Conservation (phyloP, 2,888 invertebrate species). For the Diarsia rubi region DNA sequence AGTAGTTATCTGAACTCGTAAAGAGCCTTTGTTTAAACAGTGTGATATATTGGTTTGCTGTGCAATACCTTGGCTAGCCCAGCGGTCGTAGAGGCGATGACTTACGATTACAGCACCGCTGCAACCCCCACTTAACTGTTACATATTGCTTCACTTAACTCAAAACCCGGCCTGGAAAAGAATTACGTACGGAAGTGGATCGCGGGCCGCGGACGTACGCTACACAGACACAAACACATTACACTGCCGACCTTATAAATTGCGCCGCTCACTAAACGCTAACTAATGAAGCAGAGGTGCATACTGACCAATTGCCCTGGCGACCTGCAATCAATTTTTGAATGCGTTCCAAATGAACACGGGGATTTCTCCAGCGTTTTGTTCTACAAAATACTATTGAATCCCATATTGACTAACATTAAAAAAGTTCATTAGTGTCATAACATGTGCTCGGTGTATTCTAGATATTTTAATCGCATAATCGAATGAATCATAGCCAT, state of each 20-base stretch:
- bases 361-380: constrained; percentile 14
- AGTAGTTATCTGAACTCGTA: constrained; percentile 64
- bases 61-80: constrained; percentile 71
- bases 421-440: constrained; percentile 21
- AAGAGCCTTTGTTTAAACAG: constrained; percentile 77
- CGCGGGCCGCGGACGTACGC: constrained; percentile 69
- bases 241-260: constrained; percentile 72
- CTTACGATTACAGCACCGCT: constrained; percentile 78
- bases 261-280: constrained; percentile 59
- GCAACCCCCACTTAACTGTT: constrained; percentile 84
- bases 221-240: constrained; percentile 76
- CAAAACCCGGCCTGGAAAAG: constrained; percentile 80
- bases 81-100: constrained; percentile 79
- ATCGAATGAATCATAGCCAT: constrained; percentile 49
- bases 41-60: constrained; percentile 77
- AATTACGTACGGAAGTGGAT: constrained; percentile 78
- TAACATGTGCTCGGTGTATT: constrained; percentile 15
- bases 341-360: constrained; percentile 33
- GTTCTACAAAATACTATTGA: constrained; percentile 12
- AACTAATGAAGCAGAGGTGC: constrained; percentile 62
- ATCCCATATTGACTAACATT: constrained; percentile 25
- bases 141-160: constrained; percentile 86
- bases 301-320: constrained; percentile 58
- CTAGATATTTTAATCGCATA: constrained; percentile 51
- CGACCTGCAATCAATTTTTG: constrained; percentile 48